Conservation (phyloP, 2,113 vertebrate genomes). For the Hydrolagus affinis region DNA sequence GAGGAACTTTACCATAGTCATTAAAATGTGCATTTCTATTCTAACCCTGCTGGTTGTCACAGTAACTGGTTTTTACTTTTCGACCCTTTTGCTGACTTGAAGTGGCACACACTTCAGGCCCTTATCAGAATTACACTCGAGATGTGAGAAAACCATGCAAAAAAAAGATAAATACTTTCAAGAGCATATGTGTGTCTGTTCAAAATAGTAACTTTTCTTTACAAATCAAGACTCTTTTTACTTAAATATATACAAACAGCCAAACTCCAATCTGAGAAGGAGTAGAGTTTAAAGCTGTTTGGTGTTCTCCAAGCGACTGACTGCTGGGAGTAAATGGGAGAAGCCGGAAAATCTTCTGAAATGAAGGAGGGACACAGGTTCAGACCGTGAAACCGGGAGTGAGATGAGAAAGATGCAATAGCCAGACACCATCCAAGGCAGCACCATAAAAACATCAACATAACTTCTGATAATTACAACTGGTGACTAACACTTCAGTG, state of each 20-base stretch:
- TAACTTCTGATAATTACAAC: no score
- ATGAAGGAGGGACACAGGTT: neutral
- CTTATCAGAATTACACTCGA: neutral
- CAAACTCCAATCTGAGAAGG: neutral
- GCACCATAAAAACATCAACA: no score
- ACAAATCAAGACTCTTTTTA: neutral
- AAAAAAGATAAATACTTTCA: conserved; percentile 13
- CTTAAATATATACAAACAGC: conserved; percentile 9
- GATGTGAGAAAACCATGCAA: conserved; percentile 18
- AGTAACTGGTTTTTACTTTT: conserved; percentile 19
- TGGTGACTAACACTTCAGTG: no score
- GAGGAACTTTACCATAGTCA: neutral
- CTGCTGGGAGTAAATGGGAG: neutral
- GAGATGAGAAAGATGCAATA: neutral
- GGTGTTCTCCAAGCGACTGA: neutral
- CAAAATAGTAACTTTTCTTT: neutral
- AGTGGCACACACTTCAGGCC: conserved; percentile 3
- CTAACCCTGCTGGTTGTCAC: conserved; percentile 23
- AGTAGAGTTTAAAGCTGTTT: conserved; percentile 28
- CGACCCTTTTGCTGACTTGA: conserved; percentile 1
- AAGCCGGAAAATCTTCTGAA: neutral
- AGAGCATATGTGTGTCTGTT: neutral
- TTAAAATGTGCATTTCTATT: neutral
- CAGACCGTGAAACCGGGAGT: no score
- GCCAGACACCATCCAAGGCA: neutral